Conservation (phyloP, 1,140 invertebrate species). For the Cecropterus lyciades region DNA sequence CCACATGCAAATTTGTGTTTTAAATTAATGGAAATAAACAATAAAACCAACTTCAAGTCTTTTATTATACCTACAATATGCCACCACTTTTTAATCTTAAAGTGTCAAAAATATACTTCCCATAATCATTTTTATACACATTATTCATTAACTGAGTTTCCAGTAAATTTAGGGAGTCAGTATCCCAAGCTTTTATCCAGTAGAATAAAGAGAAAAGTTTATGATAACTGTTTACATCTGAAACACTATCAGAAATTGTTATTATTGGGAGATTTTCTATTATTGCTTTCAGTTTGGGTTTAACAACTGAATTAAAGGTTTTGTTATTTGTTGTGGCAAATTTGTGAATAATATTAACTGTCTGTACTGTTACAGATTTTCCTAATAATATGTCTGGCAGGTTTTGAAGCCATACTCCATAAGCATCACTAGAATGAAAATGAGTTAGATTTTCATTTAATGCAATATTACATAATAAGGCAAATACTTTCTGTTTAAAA, state of each 20-base stretch:
- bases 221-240: conserved; percentile 53
- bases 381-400: conserved; percentile 79
- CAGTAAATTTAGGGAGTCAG: conserved; percentile 70
- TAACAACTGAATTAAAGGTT: conserved; percentile 69
- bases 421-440: conserved; percentile 67
- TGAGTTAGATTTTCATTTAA: conserved; percentile 69
- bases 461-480: conserved; percentile 75
- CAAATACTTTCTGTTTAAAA: conserved; percentile 75
- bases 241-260: conserved; percentile 58
- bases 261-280: conserved; percentile 77
- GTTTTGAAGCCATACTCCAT: conserved; percentile 74
- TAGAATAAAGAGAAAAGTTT: conserved; percentile 77
- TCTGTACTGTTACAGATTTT: conserved; percentile 63
- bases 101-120: conserved; percentile 70
- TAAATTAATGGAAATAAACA: conserved; percentile 45
- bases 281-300: conserved; percentile 66
- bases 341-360: conserved; percentile 74
- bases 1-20: conserved; percentile 37
- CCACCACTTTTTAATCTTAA: conserved; percentile 61
- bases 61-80: conserved; percentile 40
- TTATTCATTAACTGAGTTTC: conserved; percentile 72
- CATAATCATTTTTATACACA: conserved; percentile 63
- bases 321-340: conserved; percentile 76
- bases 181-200: conserved; percentile 78
- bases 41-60: conserved; percentile 21